A percentile compares a stretch with the other conserved stretches of the same genome.
Evolutionary conservation across 2,888 invertebrate genomes (phyloP).

Genomic region (Chaetogeoica ovagalla): DNA sequence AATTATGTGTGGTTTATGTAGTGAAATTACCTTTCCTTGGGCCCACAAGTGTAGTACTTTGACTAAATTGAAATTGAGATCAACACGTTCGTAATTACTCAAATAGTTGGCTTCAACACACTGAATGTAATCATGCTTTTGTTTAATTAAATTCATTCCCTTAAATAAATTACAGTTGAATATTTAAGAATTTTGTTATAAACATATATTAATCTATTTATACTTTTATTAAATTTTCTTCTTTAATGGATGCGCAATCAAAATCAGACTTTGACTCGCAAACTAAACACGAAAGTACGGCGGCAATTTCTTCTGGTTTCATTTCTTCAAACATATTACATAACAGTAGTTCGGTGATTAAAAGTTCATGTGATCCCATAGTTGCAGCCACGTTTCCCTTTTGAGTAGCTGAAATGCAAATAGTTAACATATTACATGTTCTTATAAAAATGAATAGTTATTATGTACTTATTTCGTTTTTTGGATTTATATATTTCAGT

Average conservation of each 20-base stretch:
- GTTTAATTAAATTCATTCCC: slow-evolving; percentile 55
- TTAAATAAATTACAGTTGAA: slow-evolving; percentile 35
- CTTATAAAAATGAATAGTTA: slow-evolving; percentile 59
- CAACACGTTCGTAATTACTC: slow-evolving; percentile 63
- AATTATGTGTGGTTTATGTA: neutral
- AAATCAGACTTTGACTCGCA: slow-evolving; percentile 79
- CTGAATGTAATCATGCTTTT: slow-evolving; percentile 53
- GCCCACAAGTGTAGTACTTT: slow-evolving; percentile 98
- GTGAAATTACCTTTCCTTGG: slow-evolving; percentile 70
- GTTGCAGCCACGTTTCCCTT: slow-evolving; percentile 86
- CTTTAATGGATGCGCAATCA: slow-evolving; percentile 62
- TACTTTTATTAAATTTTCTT: slow-evolving; percentile 66
- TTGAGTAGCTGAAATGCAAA: slow-evolving; percentile 37
- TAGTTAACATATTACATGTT: slow-evolving; percentile 65
- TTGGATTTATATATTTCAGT: slow-evolving; percentile 74
- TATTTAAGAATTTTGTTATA: neutral
- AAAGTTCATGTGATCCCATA: slow-evolving; percentile 80
- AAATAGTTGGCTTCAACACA: slow-evolving; percentile 39
- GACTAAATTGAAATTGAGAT: slow-evolving; percentile 86
- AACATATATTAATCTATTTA: slow-evolving; percentile 1
- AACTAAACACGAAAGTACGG: slow-evolving; percentile 87
- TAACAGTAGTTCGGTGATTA: slow-evolving; percentile 86
- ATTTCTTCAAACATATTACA: slow-evolving; percentile 66
- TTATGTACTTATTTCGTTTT: slow-evolving; percentile 46
- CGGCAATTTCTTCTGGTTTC: slow-evolving; percentile 89